Conservation (phyloP, 2,797 vertebrate genomes). For the Coluber constrictor region DNA sequence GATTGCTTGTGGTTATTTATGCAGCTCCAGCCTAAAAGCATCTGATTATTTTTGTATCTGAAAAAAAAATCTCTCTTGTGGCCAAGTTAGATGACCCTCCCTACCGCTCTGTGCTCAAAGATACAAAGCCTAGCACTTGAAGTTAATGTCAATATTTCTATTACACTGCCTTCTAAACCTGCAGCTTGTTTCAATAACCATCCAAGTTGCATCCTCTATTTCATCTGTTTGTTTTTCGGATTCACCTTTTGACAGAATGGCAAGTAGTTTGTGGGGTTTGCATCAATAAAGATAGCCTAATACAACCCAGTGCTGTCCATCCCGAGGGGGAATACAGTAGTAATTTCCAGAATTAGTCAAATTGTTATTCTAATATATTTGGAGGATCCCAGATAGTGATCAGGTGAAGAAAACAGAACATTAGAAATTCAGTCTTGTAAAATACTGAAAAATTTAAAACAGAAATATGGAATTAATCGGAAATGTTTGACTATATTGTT, state of each 20-base stretch:
- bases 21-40: not conserved
- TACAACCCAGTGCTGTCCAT: not conserved
- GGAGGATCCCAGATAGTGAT: not conserved
- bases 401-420: not conserved
- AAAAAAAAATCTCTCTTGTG: not conserved
- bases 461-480: not conserved
- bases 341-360: not conserved
- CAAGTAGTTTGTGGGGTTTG: not conserved
- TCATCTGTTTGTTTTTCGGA: not conserved
- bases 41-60: not conserved
- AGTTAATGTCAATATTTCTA: slow-evolving; percentile 2
- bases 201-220: not conserved
- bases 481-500: not conserved
- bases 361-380: not conserved
- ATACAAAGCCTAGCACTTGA: not conserved
- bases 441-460: not conserved
- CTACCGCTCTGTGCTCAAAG: not conserved
- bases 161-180: not conserved
- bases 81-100: not conserved
- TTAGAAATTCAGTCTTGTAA: not conserved
- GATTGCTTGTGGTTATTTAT: not conserved
- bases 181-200: not conserved
- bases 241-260: not conserved
- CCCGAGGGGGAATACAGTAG: not conserved
- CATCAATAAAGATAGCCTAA: not conserved